Percentiles rank a stretch among this genome's conserved stretches.
Conservation (phyloP, 1,140 invertebrate genomes). For the Pseudomyrmex dendroicus region DNA sequence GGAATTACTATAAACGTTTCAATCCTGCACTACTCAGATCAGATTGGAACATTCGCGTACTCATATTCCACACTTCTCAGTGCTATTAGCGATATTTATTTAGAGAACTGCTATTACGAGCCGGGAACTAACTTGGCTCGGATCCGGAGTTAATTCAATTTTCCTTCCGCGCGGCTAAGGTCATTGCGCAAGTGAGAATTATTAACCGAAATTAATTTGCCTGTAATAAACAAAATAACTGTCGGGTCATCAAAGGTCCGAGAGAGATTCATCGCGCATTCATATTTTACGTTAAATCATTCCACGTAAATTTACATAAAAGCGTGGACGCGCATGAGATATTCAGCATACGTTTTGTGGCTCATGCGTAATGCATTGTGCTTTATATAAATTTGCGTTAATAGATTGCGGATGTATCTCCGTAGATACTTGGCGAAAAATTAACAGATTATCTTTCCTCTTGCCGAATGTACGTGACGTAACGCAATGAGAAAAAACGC, state of each 20-base stretch:
- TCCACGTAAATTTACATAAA: slow-evolving; percentile 30
- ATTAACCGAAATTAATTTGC: slow-evolving; percentile 33
- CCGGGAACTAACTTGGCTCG: neutral
- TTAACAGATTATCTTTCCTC: neutral
- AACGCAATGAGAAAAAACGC: too few species aligned
- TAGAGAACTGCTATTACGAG: neutral
- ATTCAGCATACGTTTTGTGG: neutral
- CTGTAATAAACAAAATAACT: slow-evolving; percentile 3
- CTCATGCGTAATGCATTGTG: neutral
- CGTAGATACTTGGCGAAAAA: neutral
- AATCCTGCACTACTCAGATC: neutral
- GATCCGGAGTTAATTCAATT: neutral
- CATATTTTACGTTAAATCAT: neutral
- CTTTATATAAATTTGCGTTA: neutral
- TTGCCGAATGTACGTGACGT: too few species aligned
- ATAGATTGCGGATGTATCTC: neutral
- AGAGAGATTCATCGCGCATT: neutral
- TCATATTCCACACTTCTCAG: neutral
- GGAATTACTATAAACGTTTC: slow-evolving; percentile 5
- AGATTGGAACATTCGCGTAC: neutral
- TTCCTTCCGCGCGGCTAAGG: neutral
- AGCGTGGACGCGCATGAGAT: neutral
- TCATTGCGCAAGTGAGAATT: slow-evolving; percentile 24
- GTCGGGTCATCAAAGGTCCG: neutral
- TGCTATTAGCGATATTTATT: slow-evolving; percentile 2